A percentile compares a stretch with the other conserved stretches of the same genome.
phyloP scores from a whole-genome alignment of 2,113 vertebrate species.

The Pogona vitticeps region DNA sequence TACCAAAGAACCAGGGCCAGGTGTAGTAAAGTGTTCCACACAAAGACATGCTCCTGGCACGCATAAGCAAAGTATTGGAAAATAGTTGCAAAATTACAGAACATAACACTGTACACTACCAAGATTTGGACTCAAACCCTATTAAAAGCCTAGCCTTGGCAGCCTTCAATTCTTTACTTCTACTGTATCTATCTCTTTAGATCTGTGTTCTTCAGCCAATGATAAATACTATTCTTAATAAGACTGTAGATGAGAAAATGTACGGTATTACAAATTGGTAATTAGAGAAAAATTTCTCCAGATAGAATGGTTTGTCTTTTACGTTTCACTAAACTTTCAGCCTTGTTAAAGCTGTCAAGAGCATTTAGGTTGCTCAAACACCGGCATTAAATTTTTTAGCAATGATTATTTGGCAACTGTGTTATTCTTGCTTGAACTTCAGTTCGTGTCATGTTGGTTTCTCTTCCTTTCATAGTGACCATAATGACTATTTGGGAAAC shows the following conservation, averaged over 20 bases:
- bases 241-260: neutral
- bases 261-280: neutral
- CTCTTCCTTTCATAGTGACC: neutral
- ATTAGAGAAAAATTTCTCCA: neutral
- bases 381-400: neutral
- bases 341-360: slow-evolving; percentile 12
- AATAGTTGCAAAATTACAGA: neutral
- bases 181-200: no score
- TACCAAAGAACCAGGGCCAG: neutral
- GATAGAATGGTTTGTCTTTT: neutral
- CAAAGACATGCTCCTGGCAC: neutral
- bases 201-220: neutral
- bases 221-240: neutral
- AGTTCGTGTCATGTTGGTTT: neutral
- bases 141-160: neutral
- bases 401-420: neutral
- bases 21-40: neutral
- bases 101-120: neutral
- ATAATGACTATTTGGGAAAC: neutral
- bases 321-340: slow-evolving; percentile 13
- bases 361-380: neutral
- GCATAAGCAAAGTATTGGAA: neutral
- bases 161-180: neutral
- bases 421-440: neutral
- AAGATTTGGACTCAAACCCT: neutral